Base-by-base conservation (phyloP, 2,797 vertebrate species). In the Momotus momota region DNA sequence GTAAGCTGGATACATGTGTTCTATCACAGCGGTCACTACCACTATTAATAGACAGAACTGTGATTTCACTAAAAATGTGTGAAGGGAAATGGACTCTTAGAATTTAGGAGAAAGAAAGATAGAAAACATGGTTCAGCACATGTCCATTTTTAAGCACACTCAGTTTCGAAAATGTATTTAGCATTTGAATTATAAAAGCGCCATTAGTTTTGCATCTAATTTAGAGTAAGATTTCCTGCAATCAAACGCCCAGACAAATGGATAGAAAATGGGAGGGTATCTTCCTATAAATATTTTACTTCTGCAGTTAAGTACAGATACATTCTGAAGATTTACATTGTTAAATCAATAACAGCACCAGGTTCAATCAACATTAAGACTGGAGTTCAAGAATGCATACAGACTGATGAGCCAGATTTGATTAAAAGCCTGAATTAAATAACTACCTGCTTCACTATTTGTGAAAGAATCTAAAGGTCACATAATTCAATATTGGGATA, bases 401-500 rank as follows among this genome's bases (percentile, higher is more conserved):
- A 86, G 77, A 81, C 20, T 33, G 33, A 75, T 40, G 12, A 90
- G 35, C 14, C 57, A 82, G 29, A 18, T 66, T 80, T 55, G 38
- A 62, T 38, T 70, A 87, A 95, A 88, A 74, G 33, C 49, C 35
- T 81, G 52, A 89, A 71, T 88, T 62, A 94, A 96, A 93, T 90
- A 84, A 80, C 51, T 92, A 62, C 8, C 60, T 86, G 35, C 79
- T 82, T 96, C 93, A 75, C 48, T 79, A 58, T 95, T 91, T 92
- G 71, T 69, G 33, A 75, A 69, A 77, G 31, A 95, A 92, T 71
- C 33, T 86, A 83, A 95, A 96, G 88, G 87, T 96, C 82, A 93
- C 27, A 72, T 73, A 85, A 90, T 51, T 86, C 70, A 83, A 62
- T 33, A 46, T 8, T 38, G 35, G 70, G 54, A 95, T 43, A 87